Evolutionary conservation across 2,888 invertebrate genomes (phyloP).

Genomic region (Platerodrilus igneus): DNA sequence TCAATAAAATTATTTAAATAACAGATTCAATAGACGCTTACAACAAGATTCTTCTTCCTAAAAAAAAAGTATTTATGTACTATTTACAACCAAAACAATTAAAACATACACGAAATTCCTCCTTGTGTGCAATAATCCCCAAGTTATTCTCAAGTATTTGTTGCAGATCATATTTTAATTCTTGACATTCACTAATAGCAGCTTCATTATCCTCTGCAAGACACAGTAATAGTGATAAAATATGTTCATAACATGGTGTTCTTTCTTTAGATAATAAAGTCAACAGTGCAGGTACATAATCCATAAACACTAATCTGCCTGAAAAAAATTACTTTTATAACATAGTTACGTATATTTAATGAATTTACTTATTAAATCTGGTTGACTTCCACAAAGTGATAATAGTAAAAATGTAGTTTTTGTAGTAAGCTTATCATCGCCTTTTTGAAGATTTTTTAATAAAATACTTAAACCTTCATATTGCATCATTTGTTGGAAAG

Average conservation of each 20-base stretch:
- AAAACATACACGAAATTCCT: constrained; percentile 44
- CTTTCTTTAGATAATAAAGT: constrained; percentile 34
- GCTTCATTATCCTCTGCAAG: constrained; percentile 47
- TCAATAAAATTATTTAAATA: no score
- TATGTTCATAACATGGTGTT: constrained; percentile 49
- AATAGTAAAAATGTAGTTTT: constrained; percentile 71
- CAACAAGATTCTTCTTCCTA: constrained; percentile 34
- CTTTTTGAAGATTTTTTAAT: constrained; percentile 55
- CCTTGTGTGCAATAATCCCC: constrained; percentile 43
- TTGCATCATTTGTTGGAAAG: constrained; percentile 57
- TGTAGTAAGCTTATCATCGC: constrained; percentile 57
- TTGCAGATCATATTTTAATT: constrained; percentile 46
- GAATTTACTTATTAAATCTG: constrained; percentile 54
- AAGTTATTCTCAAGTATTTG: constrained; percentile 44
- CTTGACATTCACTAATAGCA: constrained; percentile 46
- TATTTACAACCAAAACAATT: neutral
- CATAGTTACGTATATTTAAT: neutral
- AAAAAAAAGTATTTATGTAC: constrained; percentile 15
- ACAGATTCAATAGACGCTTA: constrained; percentile 23
- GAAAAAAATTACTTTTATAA: constrained; percentile 12
- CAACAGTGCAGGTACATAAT: constrained; percentile 37
- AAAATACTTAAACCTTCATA: constrained; percentile 64
- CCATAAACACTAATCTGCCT: constrained; percentile 37
- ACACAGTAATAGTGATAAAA: constrained; percentile 48
- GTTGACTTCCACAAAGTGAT: constrained; percentile 54